Percentiles rank a stretch among this genome's conserved stretches.
Evolutionary conservation across 2,797 vertebrate genomes (phyloP).

Genomic region (Setipinna tenuifilis): DNA sequence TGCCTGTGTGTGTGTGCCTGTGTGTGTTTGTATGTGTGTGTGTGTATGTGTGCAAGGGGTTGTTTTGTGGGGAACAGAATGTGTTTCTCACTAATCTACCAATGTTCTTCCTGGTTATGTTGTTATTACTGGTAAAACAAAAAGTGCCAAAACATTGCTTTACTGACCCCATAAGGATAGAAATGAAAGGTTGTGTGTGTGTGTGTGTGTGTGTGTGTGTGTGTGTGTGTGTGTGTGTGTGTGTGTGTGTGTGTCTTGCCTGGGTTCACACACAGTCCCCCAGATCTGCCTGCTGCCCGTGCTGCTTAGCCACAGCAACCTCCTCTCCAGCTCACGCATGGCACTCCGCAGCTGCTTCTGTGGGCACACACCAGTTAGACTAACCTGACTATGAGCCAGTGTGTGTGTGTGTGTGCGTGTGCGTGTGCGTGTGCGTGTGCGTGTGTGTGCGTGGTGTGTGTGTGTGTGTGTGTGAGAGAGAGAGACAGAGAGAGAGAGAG

Average conservation of each 20-base stretch:
- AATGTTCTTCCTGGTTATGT: too few relatives aligned
- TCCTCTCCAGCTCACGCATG: constrained; percentile 67
- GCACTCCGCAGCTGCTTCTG: constrained; percentile 73
- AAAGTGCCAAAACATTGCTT: too few relatives aligned
- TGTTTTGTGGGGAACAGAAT: too few relatives aligned
- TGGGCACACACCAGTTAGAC: too few relatives aligned
- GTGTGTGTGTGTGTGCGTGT: neutral
- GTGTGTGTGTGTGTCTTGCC: constrained; percentile 62
- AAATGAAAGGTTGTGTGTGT: neutral
- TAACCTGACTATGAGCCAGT: neutral
- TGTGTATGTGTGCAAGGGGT: too few relatives aligned
- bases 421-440: neutral
- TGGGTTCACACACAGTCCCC: constrained; percentile 80
- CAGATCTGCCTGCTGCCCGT: constrained; percentile 78
- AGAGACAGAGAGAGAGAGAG: neutral
- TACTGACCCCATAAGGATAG: too few relatives aligned
- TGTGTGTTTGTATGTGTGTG: too few relatives aligned
- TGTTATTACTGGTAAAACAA: too few relatives aligned
- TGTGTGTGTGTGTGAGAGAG: neutral
- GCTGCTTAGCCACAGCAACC: constrained; percentile 73
- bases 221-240: neutral
- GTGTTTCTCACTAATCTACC: too few relatives aligned
- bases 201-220: neutral
- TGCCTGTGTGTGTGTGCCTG: too few relatives aligned
- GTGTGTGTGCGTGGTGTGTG: constrained; percentile 8